Base-by-base conservation (phyloP, 2,888 invertebrate genomes). In the Caenorhabditis sulstoni region DNA sequence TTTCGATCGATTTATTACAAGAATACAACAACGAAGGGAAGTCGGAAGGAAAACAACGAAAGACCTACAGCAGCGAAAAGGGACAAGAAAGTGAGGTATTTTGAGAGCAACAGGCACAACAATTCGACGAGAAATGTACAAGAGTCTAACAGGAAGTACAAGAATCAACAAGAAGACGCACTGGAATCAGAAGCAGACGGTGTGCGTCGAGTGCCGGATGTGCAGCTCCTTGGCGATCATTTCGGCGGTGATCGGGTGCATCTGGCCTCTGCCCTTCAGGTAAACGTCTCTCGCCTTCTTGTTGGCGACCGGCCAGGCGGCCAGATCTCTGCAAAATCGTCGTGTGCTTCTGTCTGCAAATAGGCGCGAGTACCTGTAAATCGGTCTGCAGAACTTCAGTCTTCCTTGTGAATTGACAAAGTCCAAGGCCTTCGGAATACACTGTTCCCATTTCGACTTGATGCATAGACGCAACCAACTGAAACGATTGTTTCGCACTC, bases 351-450 rank as follows among this genome's bases (percentile, higher is more conserved):
- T n/a, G n/a, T n/a, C n/a, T n/a, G n/a, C n/a, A n/a, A n/a, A n/a
- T n/a, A n/a, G 39, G 35, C 11, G 2, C 11, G 20, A 16, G 41
- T 23, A 81, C 85, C 89, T 82, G 88, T 95, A 96, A 57, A 97
- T 92, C 2, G 96, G 96, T 39, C 95, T 93, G 1, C 95, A 94
- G 91, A 94, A 97, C 91, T 97, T 97, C 95, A 96, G 95, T 66
- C 97, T 93, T 41, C 96, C 96, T 89, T 95, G 94, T 18, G 93
- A 93, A 84, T 94, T 95, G 9, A 95, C 93, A 92, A 96, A 96
- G 20, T 93, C 90, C 67, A 96, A 92, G 0, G 94, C 94, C 16
- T 93, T 92, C 1, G 92, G 91, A 41, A 96, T 91, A 87, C 93
- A 93, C 0, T 93, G 92, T 29, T 93, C 91, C 92, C 95, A 94